Evolutionary conservation across 2,113 vertebrate genomes (phyloP), one percentile per base, ranked within the genome.

Genomic region (Cheirogaleus medius): DNA sequence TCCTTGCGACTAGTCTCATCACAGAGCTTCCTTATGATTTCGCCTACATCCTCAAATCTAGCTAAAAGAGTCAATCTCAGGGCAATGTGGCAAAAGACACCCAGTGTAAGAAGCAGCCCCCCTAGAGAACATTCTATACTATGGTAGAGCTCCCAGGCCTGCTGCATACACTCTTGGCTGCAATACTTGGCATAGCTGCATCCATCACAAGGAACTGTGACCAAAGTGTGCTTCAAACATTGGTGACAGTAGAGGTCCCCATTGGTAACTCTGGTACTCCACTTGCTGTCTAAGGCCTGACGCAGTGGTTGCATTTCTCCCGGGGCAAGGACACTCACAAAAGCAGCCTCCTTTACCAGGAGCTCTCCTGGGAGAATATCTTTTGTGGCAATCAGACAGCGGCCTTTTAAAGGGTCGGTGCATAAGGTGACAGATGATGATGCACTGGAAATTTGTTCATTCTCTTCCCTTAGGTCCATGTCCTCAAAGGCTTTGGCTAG

Each of bases 121-220:
- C 99, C 99, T 6, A 99, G 64, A 1, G 99, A 68, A 95, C 99
- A 99, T 91, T 99, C 99, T 89, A 92, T 98, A 87, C 95, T 88
- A 87, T 99, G 99, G 97, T 99, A 99, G 47, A 90, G 97, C 44
- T 98, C 95, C 99, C 99, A 99, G 0, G 99, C 99, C 68, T 97
- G 18, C 2, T 95, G 97, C 97, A 98, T 98, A 81, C 99, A 99
- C 47, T 44, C 60, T 2, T 95, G 96, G 77, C 99, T 99, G 95
- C 99, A 99, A 95, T 99, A 99, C 44, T 98, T 98, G 52, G 99
- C 98, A 10, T 99, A 99, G 85, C 99, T 99, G 87, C 99, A 99
- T 0, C 98, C 97, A 0, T 34, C 89, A 78, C 99, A 99, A 1
- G 99, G 99, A 90, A 99, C 93, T 0, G 97, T 97, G 91, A 98